Percentiles rank a stretch among this genome's conserved stretches.
Conservation (phyloP, 2,888 invertebrate genomes). For the Heliconius charithonia region DNA sequence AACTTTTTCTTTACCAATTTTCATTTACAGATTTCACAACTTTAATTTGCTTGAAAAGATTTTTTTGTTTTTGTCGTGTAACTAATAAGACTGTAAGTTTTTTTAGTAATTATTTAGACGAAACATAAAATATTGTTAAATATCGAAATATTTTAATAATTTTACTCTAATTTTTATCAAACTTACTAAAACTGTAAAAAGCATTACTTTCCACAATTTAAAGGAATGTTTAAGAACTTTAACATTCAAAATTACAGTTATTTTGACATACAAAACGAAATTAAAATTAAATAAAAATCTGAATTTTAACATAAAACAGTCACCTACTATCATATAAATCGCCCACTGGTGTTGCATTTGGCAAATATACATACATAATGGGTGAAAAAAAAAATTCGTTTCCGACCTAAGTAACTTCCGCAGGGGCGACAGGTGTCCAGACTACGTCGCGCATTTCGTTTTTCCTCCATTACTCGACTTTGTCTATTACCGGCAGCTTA, state of each 20-base stretch:
- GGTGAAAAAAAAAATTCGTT: slow-evolving; percentile 30
- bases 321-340: background rate
- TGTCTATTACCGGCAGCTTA: slow-evolving; percentile 45
- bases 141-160: too few relatives aligned
- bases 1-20: slow-evolving; percentile 19
- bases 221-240: background rate
- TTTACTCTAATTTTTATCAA: too few relatives aligned
- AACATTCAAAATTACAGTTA: background rate
- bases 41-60: slow-evolving; percentile 15
- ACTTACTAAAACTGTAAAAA: too few relatives aligned
- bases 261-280: background rate
- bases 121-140: background rate
- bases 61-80: background rate
- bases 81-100: background rate
- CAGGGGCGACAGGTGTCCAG: slow-evolving; percentile 47
- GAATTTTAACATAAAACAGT: background rate
- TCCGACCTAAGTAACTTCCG: slow-evolving; percentile 41
- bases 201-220: background rate
- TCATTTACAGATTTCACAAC: slow-evolving; percentile 10
- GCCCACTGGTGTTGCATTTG: slow-evolving; percentile 23
- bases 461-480: slow-evolving; percentile 46
- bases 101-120: background rate
- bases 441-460: slow-evolving; percentile 46
- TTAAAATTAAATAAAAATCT: too few relatives aligned
- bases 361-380: slow-evolving; percentile 38